Conservation (phyloP, 2,113 vertebrate genomes). For the Trematocara nigrifrons region DNA sequence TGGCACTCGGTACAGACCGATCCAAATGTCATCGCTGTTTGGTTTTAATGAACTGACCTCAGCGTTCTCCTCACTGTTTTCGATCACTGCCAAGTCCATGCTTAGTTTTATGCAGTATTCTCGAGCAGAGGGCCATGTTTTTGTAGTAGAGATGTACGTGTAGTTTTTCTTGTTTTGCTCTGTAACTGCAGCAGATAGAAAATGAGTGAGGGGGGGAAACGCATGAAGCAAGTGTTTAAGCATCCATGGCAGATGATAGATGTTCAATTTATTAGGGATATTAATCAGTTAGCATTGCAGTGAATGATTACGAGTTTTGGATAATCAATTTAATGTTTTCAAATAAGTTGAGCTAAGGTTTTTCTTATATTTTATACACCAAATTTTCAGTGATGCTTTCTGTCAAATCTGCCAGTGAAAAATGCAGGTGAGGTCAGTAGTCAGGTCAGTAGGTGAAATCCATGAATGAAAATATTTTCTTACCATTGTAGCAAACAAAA, state of each 20-base stretch:
- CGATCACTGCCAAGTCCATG: neutral
- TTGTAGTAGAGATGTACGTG: accelerated
- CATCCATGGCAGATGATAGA: neutral
- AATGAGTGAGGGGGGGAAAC: neutral
- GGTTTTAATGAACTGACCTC: accelerated
- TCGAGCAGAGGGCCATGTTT: neutral
- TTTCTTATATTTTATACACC: neutral
- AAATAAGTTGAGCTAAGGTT: neutral
- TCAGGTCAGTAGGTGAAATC: neutral
- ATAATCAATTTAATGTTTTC: neutral
- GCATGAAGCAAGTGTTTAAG: neutral
- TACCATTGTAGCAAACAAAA: slow-evolving; percentile 4
- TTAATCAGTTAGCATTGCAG: neutral
- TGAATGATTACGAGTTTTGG: neutral
- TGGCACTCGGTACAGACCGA: neutral
- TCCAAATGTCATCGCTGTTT: accelerated
- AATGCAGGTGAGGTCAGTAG: neutral
- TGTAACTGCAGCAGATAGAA: neutral
- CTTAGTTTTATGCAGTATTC: neutral
- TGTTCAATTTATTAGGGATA: neutral
- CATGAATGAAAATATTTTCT: neutral
- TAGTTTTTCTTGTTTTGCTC: neutral
- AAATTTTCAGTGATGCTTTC: neutral
- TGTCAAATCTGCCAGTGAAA: neutral
- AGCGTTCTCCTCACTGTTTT: neutral